These are phyloP conservation scores for Diplogasteroides magnus DNA, from an alignment of 1,140 invertebrate species.

Conservation along the genomic window DNA sequence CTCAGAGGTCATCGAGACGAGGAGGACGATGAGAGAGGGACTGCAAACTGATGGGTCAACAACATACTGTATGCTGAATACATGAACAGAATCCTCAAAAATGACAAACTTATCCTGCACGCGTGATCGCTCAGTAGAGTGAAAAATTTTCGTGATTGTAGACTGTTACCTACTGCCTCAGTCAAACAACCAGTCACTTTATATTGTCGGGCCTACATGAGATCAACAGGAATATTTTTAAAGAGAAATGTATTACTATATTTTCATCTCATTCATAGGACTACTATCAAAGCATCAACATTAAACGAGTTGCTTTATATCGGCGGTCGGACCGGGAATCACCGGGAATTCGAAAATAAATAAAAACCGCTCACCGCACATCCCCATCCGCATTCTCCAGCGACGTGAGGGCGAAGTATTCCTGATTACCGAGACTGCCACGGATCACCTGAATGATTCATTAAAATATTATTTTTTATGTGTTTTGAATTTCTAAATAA, in stretches of 20 bases:
- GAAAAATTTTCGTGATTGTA: too few species aligned
- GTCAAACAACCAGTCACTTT: too few species aligned
- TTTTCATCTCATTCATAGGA: background rate
- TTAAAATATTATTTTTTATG: background rate
- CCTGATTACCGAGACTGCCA: constrained; percentile 82
- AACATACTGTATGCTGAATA: too few species aligned
- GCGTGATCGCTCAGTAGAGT: too few species aligned
- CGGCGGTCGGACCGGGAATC: too few species aligned
- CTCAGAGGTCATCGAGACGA: constrained; percentile 98
- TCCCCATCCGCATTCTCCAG: constrained; percentile 81
- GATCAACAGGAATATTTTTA: background rate
- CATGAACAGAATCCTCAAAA: too few species aligned
- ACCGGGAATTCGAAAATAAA: background rate
- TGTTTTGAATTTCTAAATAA: background rate
- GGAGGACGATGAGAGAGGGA: constrained; percentile 82
- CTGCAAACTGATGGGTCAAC: constrained; percentile 56
- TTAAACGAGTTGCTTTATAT: too few species aligned
- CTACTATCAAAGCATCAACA: constrained; percentile 7
- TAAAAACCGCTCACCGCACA: constrained; percentile 6
- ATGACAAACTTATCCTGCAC: too few species aligned
- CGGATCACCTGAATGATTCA: constrained; percentile 63
- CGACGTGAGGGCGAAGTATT: constrained; percentile 81
- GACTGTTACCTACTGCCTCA: background rate
- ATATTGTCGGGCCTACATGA: too few species aligned
- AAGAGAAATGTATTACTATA: background rate